phyloP scores from a whole-genome alignment of 2,113 vertebrate genomes.

The Gavialis gangeticus region DNA sequence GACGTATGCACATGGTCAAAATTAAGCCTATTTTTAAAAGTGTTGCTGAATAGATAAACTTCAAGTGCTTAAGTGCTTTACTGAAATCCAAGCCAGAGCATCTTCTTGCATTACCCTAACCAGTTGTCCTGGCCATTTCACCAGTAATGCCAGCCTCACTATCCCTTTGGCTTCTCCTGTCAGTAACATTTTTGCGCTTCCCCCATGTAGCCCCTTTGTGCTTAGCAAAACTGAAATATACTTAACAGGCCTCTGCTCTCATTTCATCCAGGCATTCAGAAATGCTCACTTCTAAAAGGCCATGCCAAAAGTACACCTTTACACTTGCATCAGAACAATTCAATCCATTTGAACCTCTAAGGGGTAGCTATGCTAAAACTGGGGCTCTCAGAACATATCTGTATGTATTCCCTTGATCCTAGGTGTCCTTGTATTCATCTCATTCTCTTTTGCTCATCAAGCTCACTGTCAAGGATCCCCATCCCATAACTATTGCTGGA shows the following conservation, averaged over 20 bases:
- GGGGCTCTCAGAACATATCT: not conserved
- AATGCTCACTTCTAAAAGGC: not conserved
- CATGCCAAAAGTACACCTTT: not conserved
- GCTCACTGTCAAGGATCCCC: not conserved
- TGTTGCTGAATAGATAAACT: not conserved
- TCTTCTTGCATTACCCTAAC: not conserved
- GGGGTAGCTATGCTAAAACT: not conserved
- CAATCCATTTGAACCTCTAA: not conserved
- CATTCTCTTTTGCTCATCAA: not conserved
- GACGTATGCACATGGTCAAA: not conserved
- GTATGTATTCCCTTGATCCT: not conserved
- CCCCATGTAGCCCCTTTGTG: not conserved
- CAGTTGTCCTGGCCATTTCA: not conserved
- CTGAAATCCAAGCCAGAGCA: not conserved
- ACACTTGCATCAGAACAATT: rapidly evolving
- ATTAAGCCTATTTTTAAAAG: not conserved
- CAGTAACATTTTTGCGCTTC: not conserved
- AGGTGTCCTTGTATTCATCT: not conserved
- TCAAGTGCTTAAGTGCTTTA: not conserved
- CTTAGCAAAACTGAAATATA: not conserved
- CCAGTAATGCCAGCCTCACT: not conserved
- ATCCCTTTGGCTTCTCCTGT: not conserved
- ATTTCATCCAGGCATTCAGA: not conserved
- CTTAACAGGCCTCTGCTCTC: not conserved
- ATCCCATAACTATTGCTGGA: not conserved